Percentiles rank a stretch among this genome's conserved stretches.
Evolutionary conservation across 2,888 invertebrate genomes (phyloP).

Genomic region (Athalia cordata): DNA sequence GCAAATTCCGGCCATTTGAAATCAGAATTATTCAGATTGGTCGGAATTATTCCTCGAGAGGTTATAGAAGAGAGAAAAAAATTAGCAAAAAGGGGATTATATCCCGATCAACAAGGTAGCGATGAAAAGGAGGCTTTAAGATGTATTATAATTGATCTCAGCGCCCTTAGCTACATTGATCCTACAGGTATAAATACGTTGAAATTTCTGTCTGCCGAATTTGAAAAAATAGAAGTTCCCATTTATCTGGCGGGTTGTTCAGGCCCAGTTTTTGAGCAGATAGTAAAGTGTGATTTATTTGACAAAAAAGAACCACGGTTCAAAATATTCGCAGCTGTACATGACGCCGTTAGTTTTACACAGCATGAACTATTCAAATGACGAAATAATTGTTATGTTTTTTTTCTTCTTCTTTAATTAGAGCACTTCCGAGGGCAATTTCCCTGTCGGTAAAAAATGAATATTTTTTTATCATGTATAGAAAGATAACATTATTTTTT

Average conservation of each 20-base stretch:
- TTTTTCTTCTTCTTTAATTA: too few relatives aligned
- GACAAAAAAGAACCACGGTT: slow-evolving; percentile 69
- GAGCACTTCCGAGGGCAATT: too few relatives aligned
- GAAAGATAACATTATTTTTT: background rate
- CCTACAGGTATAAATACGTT: slow-evolving; percentile 79
- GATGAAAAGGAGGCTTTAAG: slow-evolving; percentile 57
- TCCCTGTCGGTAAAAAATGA: background rate
- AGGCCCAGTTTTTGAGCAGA: slow-evolving; percentile 69
- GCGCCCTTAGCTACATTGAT: slow-evolving; percentile 79
- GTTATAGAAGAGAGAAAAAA: slow-evolving; percentile 72
- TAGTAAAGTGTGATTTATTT: slow-evolving; percentile 68
- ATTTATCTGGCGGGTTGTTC: slow-evolving; percentile 77
- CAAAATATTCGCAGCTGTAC: slow-evolving; percentile 78
- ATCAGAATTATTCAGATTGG: slow-evolving; percentile 74
- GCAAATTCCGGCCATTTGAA: slow-evolving; percentile 79
- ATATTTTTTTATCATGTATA: background rate
- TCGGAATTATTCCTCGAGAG: slow-evolving; percentile 75
- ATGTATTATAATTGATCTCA: slow-evolving; percentile 78
- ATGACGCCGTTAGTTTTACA: slow-evolving; percentile 78
- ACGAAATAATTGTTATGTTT: slow-evolving; percentile 8
- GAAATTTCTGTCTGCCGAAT: slow-evolving; percentile 75
- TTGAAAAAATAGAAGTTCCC: slow-evolving; percentile 75
- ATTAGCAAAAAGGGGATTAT: slow-evolving; percentile 64
- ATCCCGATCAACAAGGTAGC: slow-evolving; percentile 54
- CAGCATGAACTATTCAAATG: slow-evolving; percentile 58